Evolutionary conservation across 2,113 vertebrate species (phyloP).

Genomic region (Gopherus evgoodei): DNA sequence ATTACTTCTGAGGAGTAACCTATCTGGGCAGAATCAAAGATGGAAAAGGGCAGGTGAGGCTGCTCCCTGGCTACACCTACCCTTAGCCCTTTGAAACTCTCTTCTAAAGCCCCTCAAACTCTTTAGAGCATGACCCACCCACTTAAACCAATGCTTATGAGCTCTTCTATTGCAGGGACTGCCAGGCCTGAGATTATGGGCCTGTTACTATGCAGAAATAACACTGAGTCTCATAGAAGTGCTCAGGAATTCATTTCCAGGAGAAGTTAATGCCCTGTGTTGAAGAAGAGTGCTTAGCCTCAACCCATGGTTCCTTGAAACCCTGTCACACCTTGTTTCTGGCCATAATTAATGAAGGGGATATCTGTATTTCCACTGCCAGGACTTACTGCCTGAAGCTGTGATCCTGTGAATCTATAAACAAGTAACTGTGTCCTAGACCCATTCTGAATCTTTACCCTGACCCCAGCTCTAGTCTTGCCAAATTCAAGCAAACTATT

Average conservation of each 20-base stretch:
- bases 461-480: background rate
- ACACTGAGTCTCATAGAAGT: background rate
- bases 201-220: background rate
- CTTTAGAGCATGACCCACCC: background rate
- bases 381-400: background rate
- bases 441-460: background rate
- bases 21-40: background rate
- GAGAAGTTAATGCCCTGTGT: background rate
- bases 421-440: background rate
- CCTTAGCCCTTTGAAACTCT: background rate
- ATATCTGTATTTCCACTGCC: background rate
- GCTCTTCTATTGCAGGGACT: background rate
- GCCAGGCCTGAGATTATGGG: background rate
- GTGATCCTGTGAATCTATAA: background rate
- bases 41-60: background rate
- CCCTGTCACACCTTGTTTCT: background rate
- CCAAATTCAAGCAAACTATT: too few species aligned
- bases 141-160: background rate
- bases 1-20: background rate
- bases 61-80: background rate
- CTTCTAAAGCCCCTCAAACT: background rate
- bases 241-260: background rate
- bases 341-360: background rate
- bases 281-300: background rate
- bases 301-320: background rate